Percentiles rank a stretch among this genome's conserved stretches.
Evolutionary conservation across 2,888 invertebrate genomes (phyloP).

Genomic region (Iselma pallidipennis): DNA sequence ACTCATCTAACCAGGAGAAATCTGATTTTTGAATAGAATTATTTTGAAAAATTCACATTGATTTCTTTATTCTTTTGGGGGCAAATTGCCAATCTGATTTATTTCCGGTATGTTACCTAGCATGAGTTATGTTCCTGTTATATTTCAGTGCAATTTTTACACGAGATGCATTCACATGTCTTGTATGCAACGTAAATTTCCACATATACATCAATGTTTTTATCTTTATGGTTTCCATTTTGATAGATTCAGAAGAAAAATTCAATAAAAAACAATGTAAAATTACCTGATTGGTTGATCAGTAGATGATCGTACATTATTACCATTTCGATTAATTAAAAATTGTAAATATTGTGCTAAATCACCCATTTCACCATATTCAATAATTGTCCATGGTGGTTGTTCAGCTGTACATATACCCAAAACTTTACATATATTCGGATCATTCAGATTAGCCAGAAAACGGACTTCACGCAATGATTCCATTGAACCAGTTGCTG

Average conservation of each 20-base stretch:
- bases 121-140: neutral
- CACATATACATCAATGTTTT: no score
- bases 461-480: constrained; percentile 68
- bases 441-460: constrained; percentile 68
- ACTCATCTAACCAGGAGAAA: no score
- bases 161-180: no score
- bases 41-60: neutral
- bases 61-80: neutral
- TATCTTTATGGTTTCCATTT: neutral
- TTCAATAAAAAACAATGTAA: neutral
- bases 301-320: constrained; percentile 42
- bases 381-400: constrained; percentile 71
- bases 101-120: neutral
- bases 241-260: neutral
- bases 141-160: no score
- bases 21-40: neutral
- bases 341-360: constrained; percentile 68
- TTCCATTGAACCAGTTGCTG: constrained; percentile 52
- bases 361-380: constrained; percentile 77
- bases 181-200: no score
- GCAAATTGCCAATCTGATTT: neutral
- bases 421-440: constrained; percentile 68
- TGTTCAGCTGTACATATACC: constrained; percentile 64
- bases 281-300: constrained; percentile 50
- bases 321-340: constrained; percentile 52